These are phyloP conservation scores for Craterocephalus amniculus DNA, from an alignment of 2,797 vertebrate genomes.

Conservation along the genomic window DNA sequence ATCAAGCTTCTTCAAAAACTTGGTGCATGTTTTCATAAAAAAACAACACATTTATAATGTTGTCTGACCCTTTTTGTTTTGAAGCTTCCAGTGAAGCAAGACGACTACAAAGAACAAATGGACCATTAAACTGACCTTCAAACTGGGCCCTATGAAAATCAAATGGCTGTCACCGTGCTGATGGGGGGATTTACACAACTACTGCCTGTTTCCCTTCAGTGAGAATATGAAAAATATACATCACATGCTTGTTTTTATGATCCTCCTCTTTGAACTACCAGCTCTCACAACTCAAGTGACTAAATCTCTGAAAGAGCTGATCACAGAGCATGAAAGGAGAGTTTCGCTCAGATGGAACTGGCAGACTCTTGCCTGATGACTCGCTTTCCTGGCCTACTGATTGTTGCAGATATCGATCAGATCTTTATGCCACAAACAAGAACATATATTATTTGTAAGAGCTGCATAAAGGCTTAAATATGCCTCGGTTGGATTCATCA, in stretches of 20 bases:
- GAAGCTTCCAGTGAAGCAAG: slow-evolving; percentile 75
- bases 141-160: slow-evolving; percentile 63
- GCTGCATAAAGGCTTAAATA: slow-evolving; percentile 30
- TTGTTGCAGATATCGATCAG: slow-evolving; percentile 46
- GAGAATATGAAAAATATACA: slow-evolving; percentile 46
- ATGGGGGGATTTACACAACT: slow-evolving; percentile 46
- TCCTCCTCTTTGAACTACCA: slow-evolving; percentile 46
- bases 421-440: slow-evolving; percentile 25
- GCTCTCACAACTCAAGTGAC: slow-evolving; percentile 38
- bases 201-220: slow-evolving; percentile 49
- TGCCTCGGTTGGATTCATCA: slow-evolving; percentile 26
- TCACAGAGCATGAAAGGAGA: slow-evolving; percentile 55
- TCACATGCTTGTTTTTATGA: slow-evolving; percentile 58
- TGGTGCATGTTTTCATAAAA: slow-evolving; percentile 63
- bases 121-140: slow-evolving; percentile 82
- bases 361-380: slow-evolving; percentile 43
- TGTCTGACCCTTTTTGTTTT: slow-evolving; percentile 71
- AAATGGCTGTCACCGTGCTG: slow-evolving; percentile 65
- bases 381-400: slow-evolving; percentile 49
- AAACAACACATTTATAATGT: slow-evolving; percentile 57
- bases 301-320: slow-evolving; percentile 48
- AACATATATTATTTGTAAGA: slow-evolving; percentile 15
- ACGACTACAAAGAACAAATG: slow-evolving; percentile 73
- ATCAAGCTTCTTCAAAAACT: too few species aligned
- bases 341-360: slow-evolving; percentile 44